Base-by-base conservation (phyloP, 2,797 vertebrate species). In the Hylomyscus alleni region DNA sequence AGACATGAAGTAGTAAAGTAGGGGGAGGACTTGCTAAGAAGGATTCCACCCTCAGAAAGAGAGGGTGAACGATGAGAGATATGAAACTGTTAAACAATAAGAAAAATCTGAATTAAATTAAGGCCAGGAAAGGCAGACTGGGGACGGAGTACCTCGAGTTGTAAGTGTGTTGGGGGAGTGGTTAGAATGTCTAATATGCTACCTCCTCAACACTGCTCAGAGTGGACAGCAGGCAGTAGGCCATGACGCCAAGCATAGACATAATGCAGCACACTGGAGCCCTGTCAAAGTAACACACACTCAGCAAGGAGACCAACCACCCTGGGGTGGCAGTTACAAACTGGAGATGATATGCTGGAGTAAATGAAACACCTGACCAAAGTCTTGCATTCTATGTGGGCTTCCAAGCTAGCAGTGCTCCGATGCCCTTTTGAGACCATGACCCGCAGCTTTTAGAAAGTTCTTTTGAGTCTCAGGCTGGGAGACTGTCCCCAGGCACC, bases 41-140 rank as follows among this genome's bases (percentile, higher is more conserved):
- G 62, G 19, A n/a, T 72, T 87, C 34, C 14, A 24, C 6, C 24
- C 14, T 8, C n/a, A 56, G 31, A 26, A 29, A 69, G 50, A 88
- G 67, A 11, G 24, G 24, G 24, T 87, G 34, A 56, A 8, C 1
- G 14, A 54, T 37, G 47, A 69, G 20, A 67, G n/a, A 82, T 37
- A 40, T 17, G 50, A 37, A 37, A 52, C 3, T 72, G 50, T 11
- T 67, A 87, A 72, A 12, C 4, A 9, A 34, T 69, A 56, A 44
- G 26, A 75, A 73, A 20, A n/a, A 34, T 15, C 13, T 2, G 10
- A 95, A 52, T 20, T 37, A 83, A 44, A 90, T 60, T 50, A 95
- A 73, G 82, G 60, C 50, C 50, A 93, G 65, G 83, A 84, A 91
- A 81, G 34, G 47, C 11, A 90, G 31, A 22, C n/a, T 83, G 89